These are phyloP conservation scores for Corythaeola cristata DNA, from an alignment of 2,113 vertebrate species.

Conservation along the genomic window DNA sequence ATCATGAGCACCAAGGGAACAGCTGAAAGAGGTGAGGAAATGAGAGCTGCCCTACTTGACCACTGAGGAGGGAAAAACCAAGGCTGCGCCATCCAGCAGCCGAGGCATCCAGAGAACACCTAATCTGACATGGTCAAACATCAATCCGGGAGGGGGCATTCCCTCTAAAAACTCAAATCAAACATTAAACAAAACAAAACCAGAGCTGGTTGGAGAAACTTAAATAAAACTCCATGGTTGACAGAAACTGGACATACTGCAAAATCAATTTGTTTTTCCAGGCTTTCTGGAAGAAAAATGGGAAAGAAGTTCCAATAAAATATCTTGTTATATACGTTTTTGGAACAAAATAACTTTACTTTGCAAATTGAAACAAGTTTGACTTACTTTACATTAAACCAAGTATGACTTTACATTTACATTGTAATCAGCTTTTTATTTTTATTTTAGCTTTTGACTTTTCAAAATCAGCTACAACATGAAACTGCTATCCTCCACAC, in stretches of 20 bases:
- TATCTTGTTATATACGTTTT: not conserved
- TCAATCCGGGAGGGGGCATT: accelerated
- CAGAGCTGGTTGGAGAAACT: not conserved
- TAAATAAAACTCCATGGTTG: not conserved
- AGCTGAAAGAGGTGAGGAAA: not conserved
- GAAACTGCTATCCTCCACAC: not conserved
- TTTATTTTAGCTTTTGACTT: not conserved
- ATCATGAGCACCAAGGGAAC: not conserved
- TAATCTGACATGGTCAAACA: not conserved
- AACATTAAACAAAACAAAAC: not conserved
- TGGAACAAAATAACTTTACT: not conserved
- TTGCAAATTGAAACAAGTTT: not conserved
- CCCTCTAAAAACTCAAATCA: not conserved
- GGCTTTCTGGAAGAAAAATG: not conserved
- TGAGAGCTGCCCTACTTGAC: not conserved
- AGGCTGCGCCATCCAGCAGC: not conserved
- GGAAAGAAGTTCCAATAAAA: not conserved
- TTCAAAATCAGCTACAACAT: not conserved
- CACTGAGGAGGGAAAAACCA: not conserved
- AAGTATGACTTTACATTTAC: not conserved
- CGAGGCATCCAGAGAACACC: not conserved
- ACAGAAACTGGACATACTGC: conserved; percentile 8
- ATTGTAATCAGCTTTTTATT: not conserved
- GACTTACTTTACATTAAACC: not conserved
- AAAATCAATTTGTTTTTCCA: not conserved